A percentile compares a stretch with the other conserved stretches of the same genome.
phyloP scores from a whole-genome alignment of 2,797 vertebrate species.

The Sardinella longiceps region DNA sequence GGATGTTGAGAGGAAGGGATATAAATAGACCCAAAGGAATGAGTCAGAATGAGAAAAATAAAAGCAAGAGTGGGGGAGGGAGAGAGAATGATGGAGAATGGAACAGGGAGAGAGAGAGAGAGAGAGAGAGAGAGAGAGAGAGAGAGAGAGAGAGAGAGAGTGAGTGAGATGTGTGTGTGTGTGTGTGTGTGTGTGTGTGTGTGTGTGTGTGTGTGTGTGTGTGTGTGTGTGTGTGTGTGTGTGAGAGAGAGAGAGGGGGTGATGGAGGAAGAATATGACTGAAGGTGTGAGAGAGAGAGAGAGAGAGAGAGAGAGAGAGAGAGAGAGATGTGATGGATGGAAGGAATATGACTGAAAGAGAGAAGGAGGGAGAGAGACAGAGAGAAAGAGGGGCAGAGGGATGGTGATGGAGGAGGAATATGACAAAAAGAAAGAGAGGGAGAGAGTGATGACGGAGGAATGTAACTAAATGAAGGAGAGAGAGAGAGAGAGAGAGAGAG shows the following conservation, averaged over 20 bases:
- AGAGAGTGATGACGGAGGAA: not conserved
- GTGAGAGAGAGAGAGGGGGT: not conserved
- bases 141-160: not conserved
- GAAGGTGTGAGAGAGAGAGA: not conserved
- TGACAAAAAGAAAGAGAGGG: slow-evolving; percentile 31
- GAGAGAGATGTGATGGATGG: not conserved
- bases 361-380: too few relatives aligned
- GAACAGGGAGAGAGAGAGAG: not conserved
- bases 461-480: slow-evolving; percentile 39
- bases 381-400: too few relatives aligned
- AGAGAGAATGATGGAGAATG: slow-evolving; percentile 22
- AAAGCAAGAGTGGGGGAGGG: slow-evolving; percentile 50
- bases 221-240: too few relatives aligned
- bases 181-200: too few relatives aligned
- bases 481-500: slow-evolving; percentile 36
- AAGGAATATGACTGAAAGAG: not conserved
- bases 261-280: not conserved
- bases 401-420: not conserved
- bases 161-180: too few relatives aligned
- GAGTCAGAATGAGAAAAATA: slow-evolving; percentile 72
- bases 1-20: slow-evolving; percentile 40
- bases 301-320: slow-evolving; percentile 23
- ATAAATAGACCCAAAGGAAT: slow-evolving; percentile 75
- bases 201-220: too few relatives aligned
- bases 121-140: not conserved